Base-by-base conservation (phyloP, 1,140 invertebrate species). In the Drosophila simulans region DNA sequence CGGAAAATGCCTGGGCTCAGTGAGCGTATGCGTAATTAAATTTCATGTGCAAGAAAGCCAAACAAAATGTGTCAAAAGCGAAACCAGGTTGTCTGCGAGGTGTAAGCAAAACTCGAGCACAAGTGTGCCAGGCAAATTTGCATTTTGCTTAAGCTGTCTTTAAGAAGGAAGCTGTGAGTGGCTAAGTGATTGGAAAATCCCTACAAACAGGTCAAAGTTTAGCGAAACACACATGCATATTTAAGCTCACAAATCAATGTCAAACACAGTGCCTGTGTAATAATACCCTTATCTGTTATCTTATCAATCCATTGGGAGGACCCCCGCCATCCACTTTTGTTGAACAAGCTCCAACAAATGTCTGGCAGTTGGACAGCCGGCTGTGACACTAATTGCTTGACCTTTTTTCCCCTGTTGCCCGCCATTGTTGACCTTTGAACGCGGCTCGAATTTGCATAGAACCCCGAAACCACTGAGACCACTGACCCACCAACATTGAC, bases 301-400 rank as follows among this genome's bases (percentile, higher is more conserved):
- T 64, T 68, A 80, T 83, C 70, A 76, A 64, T 34, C 63, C 56
- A 45, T 43, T 37, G 45, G 42, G 31, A 40, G 35, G 31, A 8
- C 10, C 34, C 40, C 58, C 42, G 15, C 43, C 63, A 35, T 59
- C 63, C 40, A 35, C 57, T 59, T 55, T 42, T 55, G 51, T 57
- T 75, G 42, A 51, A 68, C 42, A 77, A 77, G 74, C 66, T 62
- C 70, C 73, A 77, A 77, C 76, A 53, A 78, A 53, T 56, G 71
- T 22, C 75, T 48, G 57, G 31, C 64, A 39, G 53, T 53, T 49
- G 49, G 49, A 60, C 69, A 51, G 52, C 53, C 59, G 37, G 63
- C 70, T 60, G 62, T 71, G 83, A 81, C 82, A 88, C 80, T 86
- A 88, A 86, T 86, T 86, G 83, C 82, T 82, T 72, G 83, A 86